Base-by-base conservation (phyloP, 64 coral and sea anemone species). In the Montipora capricornis region DNA sequence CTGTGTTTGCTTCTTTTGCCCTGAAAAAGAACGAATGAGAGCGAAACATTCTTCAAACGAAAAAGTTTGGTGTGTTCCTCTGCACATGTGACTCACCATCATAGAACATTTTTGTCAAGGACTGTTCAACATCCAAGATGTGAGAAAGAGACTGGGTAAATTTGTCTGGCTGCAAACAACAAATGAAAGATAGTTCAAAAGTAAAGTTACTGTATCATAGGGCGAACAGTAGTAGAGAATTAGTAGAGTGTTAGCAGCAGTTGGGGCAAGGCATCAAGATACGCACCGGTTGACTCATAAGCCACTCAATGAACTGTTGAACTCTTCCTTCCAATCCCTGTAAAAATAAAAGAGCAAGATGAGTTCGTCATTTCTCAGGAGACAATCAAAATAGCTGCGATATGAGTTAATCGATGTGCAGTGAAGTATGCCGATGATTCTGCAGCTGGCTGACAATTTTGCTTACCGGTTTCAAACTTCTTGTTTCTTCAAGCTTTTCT, bases 281-380 rank as follows among this genome's bases (percentile, higher is more conserved):
- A 96, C 98, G 92, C 4, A 99, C 98, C 73, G 98, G 92, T 29
- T 99, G 95, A 26, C 95, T 94, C 58, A 99, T 89, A 5, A 99
- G 81, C 98, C 98, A 99, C 16, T 96, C 94, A 20, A 95, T 91
- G 37, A 99, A 95, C 17, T 89, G 88, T n/a, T 99, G 88, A 53
- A 99, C 84, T 73, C 96, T 99, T 16, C 92, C 95, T 74, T 99
- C 84, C 74, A 85, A 90, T 2, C 82, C 82, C 82, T 86, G 9
- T 7, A 82, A 62, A 61, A 29, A 9, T 4, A 49, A 49, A 76
- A 19, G 20, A 14, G 7, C 15, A 82, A 82, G 20, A 10, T 61
- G 12, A 61, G 26, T 82, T 55, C 10, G 10, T 55, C 6, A 5
- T 55, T 55, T 55, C 0, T 7, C 52, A 7, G 0, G 52, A 7